phyloP scores from a whole-genome alignment of 2,888 invertebrate genomes.

The Ariolimax columbianus region DNA sequence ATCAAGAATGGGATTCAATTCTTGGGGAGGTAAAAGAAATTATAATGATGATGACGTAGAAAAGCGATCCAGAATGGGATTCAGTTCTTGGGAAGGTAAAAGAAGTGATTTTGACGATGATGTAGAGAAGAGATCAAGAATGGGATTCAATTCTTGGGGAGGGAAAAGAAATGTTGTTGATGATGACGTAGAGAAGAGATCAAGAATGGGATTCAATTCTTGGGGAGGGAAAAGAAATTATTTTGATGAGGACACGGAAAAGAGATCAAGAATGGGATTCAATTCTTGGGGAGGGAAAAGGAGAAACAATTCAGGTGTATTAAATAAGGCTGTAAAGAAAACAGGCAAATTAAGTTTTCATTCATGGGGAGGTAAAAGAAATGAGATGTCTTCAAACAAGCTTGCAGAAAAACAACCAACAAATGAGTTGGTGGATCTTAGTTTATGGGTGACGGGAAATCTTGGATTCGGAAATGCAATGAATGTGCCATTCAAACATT shows the following conservation, averaged over 20 bases:
- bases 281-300: slow-evolving; percentile 26
- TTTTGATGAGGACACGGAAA: not conserved
- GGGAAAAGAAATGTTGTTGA: not conserved
- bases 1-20: not conserved
- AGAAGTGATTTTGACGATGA: not conserved
- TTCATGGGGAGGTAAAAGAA: slow-evolving; percentile 30
- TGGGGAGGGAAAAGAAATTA: slow-evolving; percentile 16
- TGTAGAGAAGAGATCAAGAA: not conserved
- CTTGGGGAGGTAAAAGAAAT: slow-evolving; percentile 16
- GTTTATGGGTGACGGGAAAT: too few species aligned
- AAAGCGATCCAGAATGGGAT: slow-evolving; percentile 13
- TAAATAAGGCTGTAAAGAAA: not conserved
- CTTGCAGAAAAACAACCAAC: too few species aligned
- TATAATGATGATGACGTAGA: not conserved
- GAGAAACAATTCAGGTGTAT: not conserved
- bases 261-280: slow-evolving; percentile 13
- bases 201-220: slow-evolving; percentile 9
- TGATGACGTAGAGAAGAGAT: not conserved
- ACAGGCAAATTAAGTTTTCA: not conserved
- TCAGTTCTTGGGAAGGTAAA: slow-evolving; percentile 29
- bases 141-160: slow-evolving; percentile 23
- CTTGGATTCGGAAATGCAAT: too few species aligned
- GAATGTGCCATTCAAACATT: too few species aligned
- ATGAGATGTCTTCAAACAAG: not conserved
- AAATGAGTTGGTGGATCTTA: too few species aligned